These are phyloP conservation scores for Cettia cetti DNA, from an alignment of 2,113 vertebrate species.

Conservation along the genomic window DNA sequence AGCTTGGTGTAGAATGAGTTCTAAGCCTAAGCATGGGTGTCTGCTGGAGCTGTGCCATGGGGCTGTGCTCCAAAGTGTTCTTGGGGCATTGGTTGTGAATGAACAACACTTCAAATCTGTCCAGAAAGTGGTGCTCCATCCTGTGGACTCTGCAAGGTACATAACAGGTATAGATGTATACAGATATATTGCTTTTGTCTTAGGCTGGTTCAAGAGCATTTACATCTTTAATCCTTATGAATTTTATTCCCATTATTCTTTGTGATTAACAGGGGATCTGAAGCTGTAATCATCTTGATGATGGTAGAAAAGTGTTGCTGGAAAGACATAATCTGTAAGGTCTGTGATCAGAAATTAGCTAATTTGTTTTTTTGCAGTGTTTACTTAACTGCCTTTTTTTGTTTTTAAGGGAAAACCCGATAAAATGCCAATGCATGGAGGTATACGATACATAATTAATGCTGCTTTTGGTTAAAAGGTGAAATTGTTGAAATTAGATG, in stretches of 20 bases:
- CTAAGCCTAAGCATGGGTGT: not conserved
- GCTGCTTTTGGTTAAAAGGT: not conserved
- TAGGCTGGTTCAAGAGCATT: not conserved
- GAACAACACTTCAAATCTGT: not conserved
- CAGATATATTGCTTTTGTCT: not conserved
- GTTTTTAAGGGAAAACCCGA: not conserved
- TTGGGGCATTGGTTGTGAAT: not conserved
- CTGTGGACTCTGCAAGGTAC: not conserved
- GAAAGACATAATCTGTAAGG: not conserved
- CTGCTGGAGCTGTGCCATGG: rapidly evolving
- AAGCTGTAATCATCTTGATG: not conserved
- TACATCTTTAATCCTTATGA: not conserved
- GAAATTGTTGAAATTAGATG: not conserved
- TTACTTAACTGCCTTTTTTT: not conserved
- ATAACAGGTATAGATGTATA: not conserved
- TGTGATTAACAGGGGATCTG: not conserved
- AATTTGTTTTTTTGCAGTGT: not conserved
- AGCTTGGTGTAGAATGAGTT: not conserved
- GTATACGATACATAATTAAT: not conserved
- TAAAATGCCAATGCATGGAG: not conserved
- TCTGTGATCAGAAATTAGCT: not conserved
- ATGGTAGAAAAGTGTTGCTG: not conserved
- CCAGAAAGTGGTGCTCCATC: not conserved
- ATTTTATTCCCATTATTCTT: not conserved
- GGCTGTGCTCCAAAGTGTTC: not conserved